Evolutionary conservation across 2,113 vertebrate genomes (phyloP).

Genomic region (Cichladusa arquata): DNA sequence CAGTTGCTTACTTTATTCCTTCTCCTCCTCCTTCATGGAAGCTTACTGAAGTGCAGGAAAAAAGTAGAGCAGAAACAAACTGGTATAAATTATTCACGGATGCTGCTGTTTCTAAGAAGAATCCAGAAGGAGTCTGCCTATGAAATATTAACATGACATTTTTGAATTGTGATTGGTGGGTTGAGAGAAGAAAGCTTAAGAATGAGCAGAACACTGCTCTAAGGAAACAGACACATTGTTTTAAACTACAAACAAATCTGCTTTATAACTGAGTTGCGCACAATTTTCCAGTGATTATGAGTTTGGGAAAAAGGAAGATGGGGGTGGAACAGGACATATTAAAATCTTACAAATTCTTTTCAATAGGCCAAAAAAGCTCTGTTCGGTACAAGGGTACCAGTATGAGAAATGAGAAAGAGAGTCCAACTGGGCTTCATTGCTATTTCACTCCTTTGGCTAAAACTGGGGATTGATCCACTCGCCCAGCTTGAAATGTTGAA

Average conservation of each 20-base stretch:
- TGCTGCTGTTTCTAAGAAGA: slow-evolving; percentile 38
- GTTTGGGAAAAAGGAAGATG: background rate
- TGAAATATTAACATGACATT: slow-evolving; percentile 69
- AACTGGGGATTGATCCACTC: background rate
- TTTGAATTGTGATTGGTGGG: slow-evolving; percentile 50
- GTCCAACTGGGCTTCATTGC: background rate
- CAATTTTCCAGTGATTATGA: background rate
- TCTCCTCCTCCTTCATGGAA: background rate
- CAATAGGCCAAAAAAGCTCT: slow-evolving; percentile 6
- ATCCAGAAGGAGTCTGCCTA: slow-evolving; percentile 15
- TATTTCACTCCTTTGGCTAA: background rate
- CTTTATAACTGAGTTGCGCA: background rate
- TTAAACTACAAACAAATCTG: slow-evolving; percentile 22
- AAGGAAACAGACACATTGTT: background rate
- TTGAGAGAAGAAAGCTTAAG: slow-evolving; percentile 25
- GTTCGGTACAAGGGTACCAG: background rate
- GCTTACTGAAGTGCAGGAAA: slow-evolving; percentile 15
- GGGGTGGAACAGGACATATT: background rate
- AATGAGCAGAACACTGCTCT: slow-evolving; percentile 3
- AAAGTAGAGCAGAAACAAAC: slow-evolving; percentile 63
- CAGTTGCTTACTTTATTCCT: background rate
- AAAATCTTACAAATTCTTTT: slow-evolving; percentile 29
- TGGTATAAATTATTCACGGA: slow-evolving; percentile 70
- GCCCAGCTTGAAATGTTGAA: background rate
- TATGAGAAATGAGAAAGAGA: background rate